Evolutionary conservation across 2,888 invertebrate genomes (phyloP), one percentile per base, ranked within the genome.

Genomic region (Diarsia brunnea): DNA sequence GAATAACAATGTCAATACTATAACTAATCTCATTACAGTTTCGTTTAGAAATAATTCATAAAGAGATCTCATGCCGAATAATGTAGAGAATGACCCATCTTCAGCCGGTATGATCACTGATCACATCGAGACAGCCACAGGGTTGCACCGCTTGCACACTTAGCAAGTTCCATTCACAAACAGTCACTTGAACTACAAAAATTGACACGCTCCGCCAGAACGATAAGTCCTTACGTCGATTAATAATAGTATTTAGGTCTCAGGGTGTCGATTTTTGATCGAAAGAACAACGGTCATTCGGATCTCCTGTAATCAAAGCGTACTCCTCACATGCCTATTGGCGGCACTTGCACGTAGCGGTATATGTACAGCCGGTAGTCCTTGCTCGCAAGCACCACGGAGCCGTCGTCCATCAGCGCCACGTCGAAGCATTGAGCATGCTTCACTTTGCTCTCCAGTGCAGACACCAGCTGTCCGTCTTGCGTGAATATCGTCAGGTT

Each of bases 381-480:
- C 97, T 99, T 99, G 97, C 99, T 99, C 88, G 99, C 99, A 90
- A 99, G 97, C 65, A 99, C 99, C 76, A 99, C 99, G 73, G 99
- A 99, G 58, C 99, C 99, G 93, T 99, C 99, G 92, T 99, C 99
- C 99, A 99, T 99, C 69, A 99, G 97, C 66, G 99, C 99, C 78
- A 99, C 99, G 94, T 99, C 99, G 96, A 99, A 99, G 97, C 99
- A 99, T 95, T 99, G 99, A 73, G 99, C 99, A 95, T 99, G 99
- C 96, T 99, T 99, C 84, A 99, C 99, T 96, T 99, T 99, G 92
- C 99, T 99, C 96, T 99, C 99, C 82, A 99, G 97, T n/a, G 99
- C 99, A 55, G 99, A 99, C 73, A 99, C 99, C 92, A 99, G 97
- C 93, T 99, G 98, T 24, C 99, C 99, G 92, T 99, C 99, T 96